These are phyloP conservation scores for Sapajus apella DNA, from an alignment of 2,113 vertebrate species.

Conservation along the genomic window DNA sequence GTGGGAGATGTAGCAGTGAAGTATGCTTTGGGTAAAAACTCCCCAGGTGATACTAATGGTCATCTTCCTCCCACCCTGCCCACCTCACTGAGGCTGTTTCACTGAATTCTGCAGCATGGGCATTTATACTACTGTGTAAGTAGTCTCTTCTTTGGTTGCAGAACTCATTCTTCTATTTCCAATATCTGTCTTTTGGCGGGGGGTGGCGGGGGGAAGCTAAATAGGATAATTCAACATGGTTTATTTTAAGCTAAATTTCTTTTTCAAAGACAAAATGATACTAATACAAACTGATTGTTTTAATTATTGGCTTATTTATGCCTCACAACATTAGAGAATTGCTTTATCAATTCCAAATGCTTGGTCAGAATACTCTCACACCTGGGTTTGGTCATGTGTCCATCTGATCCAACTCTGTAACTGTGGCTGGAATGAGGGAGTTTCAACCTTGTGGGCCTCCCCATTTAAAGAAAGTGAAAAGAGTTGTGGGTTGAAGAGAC, in stretches of 20 bases:
- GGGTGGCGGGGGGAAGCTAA: not conserved
- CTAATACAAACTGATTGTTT: not conserved
- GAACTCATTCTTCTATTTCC: not conserved
- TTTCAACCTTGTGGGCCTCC: rapidly evolving
- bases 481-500: not conserved
- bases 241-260: not conserved
- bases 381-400: not conserved
- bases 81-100: not conserved
- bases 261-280: not conserved
- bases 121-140: not conserved
- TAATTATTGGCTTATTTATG: not conserved
- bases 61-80: not conserved
- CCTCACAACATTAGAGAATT: not conserved
- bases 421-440: not conserved
- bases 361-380: not conserved
- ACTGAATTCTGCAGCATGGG: not conserved
- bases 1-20: not conserved
- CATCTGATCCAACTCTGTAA: not conserved
- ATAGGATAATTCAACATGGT: not conserved
- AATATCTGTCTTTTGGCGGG: not conserved
- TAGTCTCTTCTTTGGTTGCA: not conserved
- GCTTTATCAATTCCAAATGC: not conserved
- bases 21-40: not conserved
- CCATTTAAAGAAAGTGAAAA: not conserved
- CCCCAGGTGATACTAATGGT: no score